Base-by-base conservation (phyloP, 2,797 vertebrate genomes). In the Iguana delicatissima region DNA sequence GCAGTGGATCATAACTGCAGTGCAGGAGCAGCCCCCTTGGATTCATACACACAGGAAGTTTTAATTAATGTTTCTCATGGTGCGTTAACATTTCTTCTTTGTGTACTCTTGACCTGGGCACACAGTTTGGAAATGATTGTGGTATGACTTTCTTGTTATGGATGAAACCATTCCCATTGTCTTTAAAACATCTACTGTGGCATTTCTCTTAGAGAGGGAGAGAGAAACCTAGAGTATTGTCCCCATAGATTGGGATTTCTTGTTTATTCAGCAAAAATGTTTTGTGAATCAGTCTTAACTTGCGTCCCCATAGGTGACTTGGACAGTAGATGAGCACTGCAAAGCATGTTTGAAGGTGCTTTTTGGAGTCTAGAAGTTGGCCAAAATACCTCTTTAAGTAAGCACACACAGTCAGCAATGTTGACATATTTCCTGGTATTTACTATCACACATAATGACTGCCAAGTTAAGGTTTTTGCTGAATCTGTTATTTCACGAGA, bases 281-380 rank as follows among this genome's bases (percentile, higher is more conserved):
- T 50, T 20, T 29, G 12, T 29, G 24, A 24, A 26, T 24, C 20
- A 62, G n/a, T 12, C 26, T 59, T 83, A 42, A 83, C 50, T 92
- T 89, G 42, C 13, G 6, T 1, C 24, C 82, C 29, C 62, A 29
- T 22, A 14, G 4, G 20, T 0, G 0, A 77, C 18, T 4, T 55
- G 16, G 80, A 64, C 0, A 0, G 64, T 69, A 0, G 2, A 32
- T 73, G 79, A 26, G 38, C 13, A 9, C 1, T 7, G 8, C 1
- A 0, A 14, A 91, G 84, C 0, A 0, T 80, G 89, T 24, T 26
- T 81, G 86, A 81, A 82, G 57, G 1, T 89, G 9, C 10, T 7
- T 77, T 83, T 81, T 32, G 55, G 2, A 84, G 46, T 74, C 50
- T 79, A 29, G 85, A 2, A 52, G 57, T 22, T n/a, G 90, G 89